Conservation (phyloP, 1,140 invertebrate genomes). For the Drosophila busckii region DNA sequence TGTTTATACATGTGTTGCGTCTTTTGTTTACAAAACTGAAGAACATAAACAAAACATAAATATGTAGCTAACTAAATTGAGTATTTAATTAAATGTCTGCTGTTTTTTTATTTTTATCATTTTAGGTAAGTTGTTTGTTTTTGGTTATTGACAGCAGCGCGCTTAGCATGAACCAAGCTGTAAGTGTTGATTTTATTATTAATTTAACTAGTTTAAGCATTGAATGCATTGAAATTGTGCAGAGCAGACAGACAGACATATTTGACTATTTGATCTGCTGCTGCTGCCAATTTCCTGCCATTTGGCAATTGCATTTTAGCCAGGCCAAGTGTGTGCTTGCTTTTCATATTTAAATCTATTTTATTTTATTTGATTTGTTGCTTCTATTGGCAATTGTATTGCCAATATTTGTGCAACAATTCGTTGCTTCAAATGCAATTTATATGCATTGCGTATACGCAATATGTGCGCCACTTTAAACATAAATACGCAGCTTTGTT, state of each 20-base stretch:
- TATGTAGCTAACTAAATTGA: no score
- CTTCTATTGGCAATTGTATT: conserved; percentile 62
- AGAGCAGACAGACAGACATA: no score
- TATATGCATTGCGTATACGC: conserved; percentile 44
- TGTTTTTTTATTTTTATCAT: conserved; percentile 34
- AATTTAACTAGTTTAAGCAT: conserved; percentile 21
- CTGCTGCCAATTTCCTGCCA: conserved; percentile 35
- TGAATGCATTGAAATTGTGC: not conserved
- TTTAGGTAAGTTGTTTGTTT: conserved; percentile 67
- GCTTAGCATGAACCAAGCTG: conserved; percentile 62
- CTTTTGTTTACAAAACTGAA: no score
- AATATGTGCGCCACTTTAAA: no score
- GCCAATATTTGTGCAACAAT: conserved; percentile 65
- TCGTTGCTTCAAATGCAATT: conserved; percentile 58
- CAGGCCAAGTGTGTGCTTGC: not conserved
- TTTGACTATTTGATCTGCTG: conserved; percentile 13
- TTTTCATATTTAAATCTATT: conserved; percentile 26
- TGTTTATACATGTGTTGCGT: no score
- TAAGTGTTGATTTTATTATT: conserved; percentile 46
- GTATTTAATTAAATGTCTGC: conserved; percentile 3
- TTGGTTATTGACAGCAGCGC: conserved; percentile 30
- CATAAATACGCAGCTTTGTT: no score
- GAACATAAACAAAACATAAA: no score
- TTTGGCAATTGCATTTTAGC: conserved; percentile 38
- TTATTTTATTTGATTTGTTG: conserved; percentile 50